These are phyloP conservation scores for Apistogramma diplotaenia DNA, from an alignment of 2,113 vertebrate species.

Conservation along the genomic window DNA sequence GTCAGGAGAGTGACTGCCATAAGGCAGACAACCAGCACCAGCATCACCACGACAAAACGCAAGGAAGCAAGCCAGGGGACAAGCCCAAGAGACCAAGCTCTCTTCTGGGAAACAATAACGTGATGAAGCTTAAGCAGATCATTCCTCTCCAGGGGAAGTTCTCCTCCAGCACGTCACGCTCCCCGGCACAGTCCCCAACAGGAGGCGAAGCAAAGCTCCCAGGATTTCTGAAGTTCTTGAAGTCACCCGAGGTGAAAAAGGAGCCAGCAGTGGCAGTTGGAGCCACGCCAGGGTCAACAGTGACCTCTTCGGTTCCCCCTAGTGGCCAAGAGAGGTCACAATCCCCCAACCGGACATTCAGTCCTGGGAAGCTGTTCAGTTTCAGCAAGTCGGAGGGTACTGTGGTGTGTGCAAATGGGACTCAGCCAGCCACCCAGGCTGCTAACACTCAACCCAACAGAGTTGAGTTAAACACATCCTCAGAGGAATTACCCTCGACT, in stretches of 20 bases:
- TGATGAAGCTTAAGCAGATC: conserved; percentile 93
- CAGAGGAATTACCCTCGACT: conserved; percentile 62
- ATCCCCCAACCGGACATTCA: conserved; percentile 89
- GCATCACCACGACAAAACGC: conserved; percentile 76
- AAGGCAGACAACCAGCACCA: conserved; percentile 70
- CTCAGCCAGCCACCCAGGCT: conserved; percentile 49
- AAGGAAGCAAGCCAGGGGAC: conserved; percentile 67
- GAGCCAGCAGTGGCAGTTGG: conserved; percentile 65
- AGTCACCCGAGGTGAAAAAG: conserved; percentile 83
- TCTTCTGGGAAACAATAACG: conserved; percentile 89
- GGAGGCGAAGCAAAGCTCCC: conserved; percentile 87
- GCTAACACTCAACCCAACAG: conserved; percentile 60
- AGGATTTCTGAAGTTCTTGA: conserved; percentile 89
- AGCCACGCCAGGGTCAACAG: conserved; percentile 35
- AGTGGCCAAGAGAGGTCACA: conserved; percentile 81
- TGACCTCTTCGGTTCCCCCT: conserved; percentile 18
- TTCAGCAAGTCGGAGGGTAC: conserved; percentile 80
- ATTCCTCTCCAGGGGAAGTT: conserved; percentile 91
- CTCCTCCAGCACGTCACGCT: conserved; percentile 76
- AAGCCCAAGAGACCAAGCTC: conserved; percentile 89
- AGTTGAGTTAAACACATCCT: conserved; percentile 58
- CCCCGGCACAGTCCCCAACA: conserved; percentile 83
- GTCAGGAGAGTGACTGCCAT: conserved; percentile 79
- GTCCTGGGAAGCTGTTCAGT: conserved; percentile 87
- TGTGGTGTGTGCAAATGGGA: conserved; percentile 78